These are phyloP conservation scores for Pristiophorus japonicus DNA, from an alignment of 2,113 vertebrate genomes.

Conservation along the genomic window DNA sequence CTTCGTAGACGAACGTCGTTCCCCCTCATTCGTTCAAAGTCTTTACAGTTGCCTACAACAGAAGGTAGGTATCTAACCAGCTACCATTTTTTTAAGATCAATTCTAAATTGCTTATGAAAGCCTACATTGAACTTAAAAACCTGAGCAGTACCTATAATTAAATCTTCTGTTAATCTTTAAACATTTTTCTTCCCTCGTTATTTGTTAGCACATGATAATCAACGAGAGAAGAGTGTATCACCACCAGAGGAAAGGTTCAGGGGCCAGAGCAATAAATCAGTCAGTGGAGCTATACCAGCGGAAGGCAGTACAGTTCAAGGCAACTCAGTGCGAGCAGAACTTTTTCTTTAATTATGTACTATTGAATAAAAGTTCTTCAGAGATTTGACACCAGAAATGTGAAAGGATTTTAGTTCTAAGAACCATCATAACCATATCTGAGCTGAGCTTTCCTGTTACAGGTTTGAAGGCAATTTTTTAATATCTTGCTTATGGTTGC, in stretches of 20 bases:
- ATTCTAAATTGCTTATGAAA: constrained; percentile 5
- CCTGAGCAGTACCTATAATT: constrained; percentile 54
- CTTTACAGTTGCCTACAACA: constrained; percentile 80
- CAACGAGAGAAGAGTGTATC: background rate
- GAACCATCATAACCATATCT: background rate
- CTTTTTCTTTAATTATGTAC: constrained; percentile 23
- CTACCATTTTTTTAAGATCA: too few relatives aligned
- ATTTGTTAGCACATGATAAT: constrained; percentile 29
- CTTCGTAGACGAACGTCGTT: constrained; percentile 85
- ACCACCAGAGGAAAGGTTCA: constrained; percentile 36
- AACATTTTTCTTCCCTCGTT: constrained; percentile 28
- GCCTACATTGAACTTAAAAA: constrained; percentile 40
- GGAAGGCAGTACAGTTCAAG: constrained; percentile 32
- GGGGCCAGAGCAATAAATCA: constrained; percentile 29
- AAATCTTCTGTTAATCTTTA: constrained; percentile 48
- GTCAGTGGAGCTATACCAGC: constrained; percentile 3
- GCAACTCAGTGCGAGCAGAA: constrained; percentile 25
- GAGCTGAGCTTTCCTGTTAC: background rate
- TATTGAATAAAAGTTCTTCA: constrained; percentile 4
- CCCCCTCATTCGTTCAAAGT: constrained; percentile 89
- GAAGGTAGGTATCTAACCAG: constrained; percentile 66
- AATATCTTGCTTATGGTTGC: background rate
- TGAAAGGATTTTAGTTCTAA: constrained; percentile 22
- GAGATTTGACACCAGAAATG: background rate
- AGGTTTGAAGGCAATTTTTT: background rate